A percentile compares a stretch with the other conserved stretches of the same genome.
phyloP scores from a whole-genome alignment of 2,888 invertebrate genomes.

The Candidula unifasciata region DNA sequence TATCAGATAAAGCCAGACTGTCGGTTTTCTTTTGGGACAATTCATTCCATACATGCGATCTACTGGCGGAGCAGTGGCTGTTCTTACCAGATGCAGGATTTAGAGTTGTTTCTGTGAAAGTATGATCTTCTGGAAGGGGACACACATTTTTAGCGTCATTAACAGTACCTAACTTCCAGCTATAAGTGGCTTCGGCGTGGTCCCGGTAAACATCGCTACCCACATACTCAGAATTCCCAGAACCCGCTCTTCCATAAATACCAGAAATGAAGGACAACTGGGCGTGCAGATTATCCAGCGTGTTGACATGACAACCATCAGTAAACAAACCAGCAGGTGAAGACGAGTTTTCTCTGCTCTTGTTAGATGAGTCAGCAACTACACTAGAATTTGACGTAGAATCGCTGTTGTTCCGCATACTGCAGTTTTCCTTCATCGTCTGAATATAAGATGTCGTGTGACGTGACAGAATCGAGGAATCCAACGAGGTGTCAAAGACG shows the following conservation, averaged over 20 bases:
- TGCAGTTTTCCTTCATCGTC: background rate
- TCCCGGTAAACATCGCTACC: constrained; percentile 12
- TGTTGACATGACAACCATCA: background rate
- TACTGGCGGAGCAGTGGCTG: background rate
- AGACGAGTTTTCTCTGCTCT: background rate
- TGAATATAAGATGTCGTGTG: background rate
- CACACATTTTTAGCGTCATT: background rate
- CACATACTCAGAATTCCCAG: background rate
- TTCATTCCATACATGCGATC: background rate
- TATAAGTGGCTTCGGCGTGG: constrained; percentile 44
- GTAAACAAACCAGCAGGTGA: too few relatives aligned
- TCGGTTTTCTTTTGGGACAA: background rate
- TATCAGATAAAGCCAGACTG: background rate
- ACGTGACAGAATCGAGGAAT: background rate
- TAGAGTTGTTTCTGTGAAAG: too few relatives aligned
- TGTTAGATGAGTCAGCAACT: background rate
- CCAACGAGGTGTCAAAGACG: background rate
- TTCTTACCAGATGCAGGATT: background rate
- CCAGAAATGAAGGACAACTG: constrained; percentile 44
- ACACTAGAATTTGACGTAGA: background rate
- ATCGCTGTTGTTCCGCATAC: background rate
- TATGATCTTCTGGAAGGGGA: too few relatives aligned
- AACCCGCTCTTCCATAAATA: background rate
- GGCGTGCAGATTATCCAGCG: constrained; percentile 44
- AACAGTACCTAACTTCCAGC: background rate